These are phyloP conservation scores for Cordilura impudica DNA, from an alignment of 2,888 invertebrate species.

Conservation along the genomic window DNA sequence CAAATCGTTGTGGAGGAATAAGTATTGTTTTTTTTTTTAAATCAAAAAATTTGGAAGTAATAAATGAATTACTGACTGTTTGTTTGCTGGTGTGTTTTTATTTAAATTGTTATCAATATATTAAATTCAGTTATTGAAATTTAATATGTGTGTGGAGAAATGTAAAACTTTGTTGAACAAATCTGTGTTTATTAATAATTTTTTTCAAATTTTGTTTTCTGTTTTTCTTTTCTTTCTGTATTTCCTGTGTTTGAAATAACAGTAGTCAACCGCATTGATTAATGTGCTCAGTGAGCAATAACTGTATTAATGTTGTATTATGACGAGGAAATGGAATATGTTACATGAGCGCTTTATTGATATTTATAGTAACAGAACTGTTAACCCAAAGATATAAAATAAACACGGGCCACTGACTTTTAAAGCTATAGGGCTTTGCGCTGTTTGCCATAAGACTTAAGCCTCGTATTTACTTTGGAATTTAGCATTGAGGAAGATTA, in stretches of 20 bases:
- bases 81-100: not conserved
- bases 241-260: conserved; percentile 15
- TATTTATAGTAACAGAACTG: conserved; percentile 25
- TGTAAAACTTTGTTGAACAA: conserved; percentile 3
- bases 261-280: conserved; percentile 45
- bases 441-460: no score
- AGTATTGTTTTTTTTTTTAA: not conserved
- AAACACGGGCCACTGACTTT: not conserved
- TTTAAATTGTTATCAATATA: not conserved
- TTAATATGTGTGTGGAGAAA: not conserved
- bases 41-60: not conserved
- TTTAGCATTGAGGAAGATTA: no score
- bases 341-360: conserved; percentile 16
- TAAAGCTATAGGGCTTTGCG: no score
- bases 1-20: conserved; percentile 37
- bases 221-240: not conserved
- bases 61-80: not conserved
- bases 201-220: not conserved
- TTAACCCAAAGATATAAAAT: conserved; percentile 10
- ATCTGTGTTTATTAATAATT: conserved; percentile 41
- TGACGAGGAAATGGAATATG: not conserved
- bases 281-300: conserved; percentile 35
- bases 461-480: no score
- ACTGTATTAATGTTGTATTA: conserved; percentile 30
- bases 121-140: not conserved